Percentiles rank a stretch among this genome's conserved stretches.
phyloP scores from a whole-genome alignment of 2,888 invertebrate species.

The Lucinisca nassula region DNA sequence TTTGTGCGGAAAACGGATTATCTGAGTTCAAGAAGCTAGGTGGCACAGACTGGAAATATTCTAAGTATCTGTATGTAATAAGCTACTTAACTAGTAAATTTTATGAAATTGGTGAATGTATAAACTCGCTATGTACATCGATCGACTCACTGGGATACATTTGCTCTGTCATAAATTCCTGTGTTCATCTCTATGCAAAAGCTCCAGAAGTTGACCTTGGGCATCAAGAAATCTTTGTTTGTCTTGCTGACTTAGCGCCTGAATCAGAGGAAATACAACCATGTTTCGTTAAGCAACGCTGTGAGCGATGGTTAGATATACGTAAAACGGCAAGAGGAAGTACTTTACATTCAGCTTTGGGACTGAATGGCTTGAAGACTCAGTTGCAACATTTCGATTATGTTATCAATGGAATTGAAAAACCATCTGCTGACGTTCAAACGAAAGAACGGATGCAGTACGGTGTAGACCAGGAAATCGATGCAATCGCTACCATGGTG shows the following conservation, averaged over 20 bases:
- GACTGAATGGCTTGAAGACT: neutral
- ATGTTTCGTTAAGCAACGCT: neutral
- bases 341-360: neutral
- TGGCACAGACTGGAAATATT: conserved; percentile 24
- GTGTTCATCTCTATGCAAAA: neutral
- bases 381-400: neutral
- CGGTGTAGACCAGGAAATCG: neutral
- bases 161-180: neutral
- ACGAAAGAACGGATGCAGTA: neutral
- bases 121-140: neutral
- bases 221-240: neutral
- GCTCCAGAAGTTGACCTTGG: conserved; percentile 1
- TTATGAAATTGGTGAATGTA: neutral
- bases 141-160: neutral
- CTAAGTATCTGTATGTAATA: conserved; percentile 27
- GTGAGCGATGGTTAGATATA: neutral
- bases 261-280: neutral
- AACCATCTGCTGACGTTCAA: neutral
- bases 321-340: neutral
- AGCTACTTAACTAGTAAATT: conserved; percentile 1
- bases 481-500: neutral
- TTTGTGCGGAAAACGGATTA: neutral
- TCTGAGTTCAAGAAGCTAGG: neutral
- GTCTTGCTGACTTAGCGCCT: neutral
- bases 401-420: neutral